Conservation (phyloP, 2,113 vertebrate genomes). For the Gracilinanus agilis region DNA sequence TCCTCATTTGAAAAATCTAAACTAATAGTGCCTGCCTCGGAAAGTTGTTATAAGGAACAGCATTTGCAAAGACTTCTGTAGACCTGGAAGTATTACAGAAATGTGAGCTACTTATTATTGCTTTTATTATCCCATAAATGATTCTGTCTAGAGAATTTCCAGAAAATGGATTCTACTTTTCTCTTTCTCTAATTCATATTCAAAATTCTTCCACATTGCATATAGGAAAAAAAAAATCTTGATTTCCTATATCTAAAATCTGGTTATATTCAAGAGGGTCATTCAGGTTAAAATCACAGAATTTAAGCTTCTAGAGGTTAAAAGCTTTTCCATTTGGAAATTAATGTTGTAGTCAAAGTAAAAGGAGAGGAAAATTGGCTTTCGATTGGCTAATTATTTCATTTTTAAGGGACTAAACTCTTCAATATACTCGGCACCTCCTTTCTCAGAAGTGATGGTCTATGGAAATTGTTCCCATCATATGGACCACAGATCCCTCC, state of each 20-base stretch:
- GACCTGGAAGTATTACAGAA: not conserved
- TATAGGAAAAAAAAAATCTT: constrained; percentile 59
- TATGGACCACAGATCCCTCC: not conserved
- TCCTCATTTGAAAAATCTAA: not conserved
- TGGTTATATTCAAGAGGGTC: constrained; percentile 74
- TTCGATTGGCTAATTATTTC: constrained; percentile 68
- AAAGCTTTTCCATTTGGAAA: constrained; percentile 63
- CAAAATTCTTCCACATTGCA: constrained; percentile 65
- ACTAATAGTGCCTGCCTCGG: not conserved
- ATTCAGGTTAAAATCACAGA: constrained; percentile 70
- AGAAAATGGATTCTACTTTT: constrained; percentile 12
- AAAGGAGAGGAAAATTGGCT: constrained; percentile 66
- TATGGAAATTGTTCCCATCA: constrained; percentile 6
- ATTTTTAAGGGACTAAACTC: constrained; percentile 76
- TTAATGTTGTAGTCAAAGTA: constrained; percentile 45
- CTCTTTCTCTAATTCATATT: constrained; percentile 53
- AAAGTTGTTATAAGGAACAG: not conserved
- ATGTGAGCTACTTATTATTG: not conserved
- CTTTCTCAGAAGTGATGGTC: constrained; percentile 65
- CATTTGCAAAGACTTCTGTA: not conserved
- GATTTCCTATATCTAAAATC: constrained; percentile 68
- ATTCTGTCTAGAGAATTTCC: not conserved
- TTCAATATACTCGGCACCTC: constrained; percentile 66
- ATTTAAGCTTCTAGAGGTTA: constrained; percentile 68
- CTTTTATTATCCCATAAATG: not conserved